A percentile compares a stretch with the other conserved stretches of the same genome.
Evolutionary conservation across 2,113 vertebrate species (phyloP).

Genomic region (Psophia crepitans): DNA sequence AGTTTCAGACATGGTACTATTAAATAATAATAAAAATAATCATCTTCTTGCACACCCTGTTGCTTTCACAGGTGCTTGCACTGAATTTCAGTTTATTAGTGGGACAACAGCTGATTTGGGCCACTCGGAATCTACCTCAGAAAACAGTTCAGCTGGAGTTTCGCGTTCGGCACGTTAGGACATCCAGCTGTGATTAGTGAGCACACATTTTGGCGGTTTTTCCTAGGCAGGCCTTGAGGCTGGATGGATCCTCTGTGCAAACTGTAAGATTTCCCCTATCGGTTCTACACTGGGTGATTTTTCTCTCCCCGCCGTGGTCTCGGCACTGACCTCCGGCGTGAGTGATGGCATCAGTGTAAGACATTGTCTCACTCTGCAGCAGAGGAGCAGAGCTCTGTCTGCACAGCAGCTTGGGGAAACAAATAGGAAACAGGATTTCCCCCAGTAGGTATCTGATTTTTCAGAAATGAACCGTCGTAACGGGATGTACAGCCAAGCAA

Average conservation of each 20-base stretch:
- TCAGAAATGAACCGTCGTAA: background rate
- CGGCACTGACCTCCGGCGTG: background rate
- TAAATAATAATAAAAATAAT: background rate
- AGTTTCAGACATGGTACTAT: background rate
- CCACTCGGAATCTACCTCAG: background rate
- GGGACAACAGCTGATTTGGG: background rate
- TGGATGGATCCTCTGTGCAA: background rate
- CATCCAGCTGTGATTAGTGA: background rate
- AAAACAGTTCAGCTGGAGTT: background rate
- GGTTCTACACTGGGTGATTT: background rate
- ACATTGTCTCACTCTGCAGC: background rate
- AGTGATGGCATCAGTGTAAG: background rate
- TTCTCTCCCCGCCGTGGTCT: background rate
- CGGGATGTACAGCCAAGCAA: background rate
- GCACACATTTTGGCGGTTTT: background rate
- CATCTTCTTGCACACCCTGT: background rate
- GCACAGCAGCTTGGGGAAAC: background rate
- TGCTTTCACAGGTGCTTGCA: background rate
- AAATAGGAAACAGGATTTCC: constrained; percentile 49
- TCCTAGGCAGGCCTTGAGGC: background rate
- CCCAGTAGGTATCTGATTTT: background rate
- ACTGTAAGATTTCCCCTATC: background rate
- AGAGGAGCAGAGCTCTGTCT: accelerated
- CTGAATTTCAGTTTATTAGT: background rate
- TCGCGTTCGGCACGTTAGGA: background rate